Evolutionary conservation across 2,888 invertebrate species (phyloP).

Genomic region (Trimorus sp.): DNA sequence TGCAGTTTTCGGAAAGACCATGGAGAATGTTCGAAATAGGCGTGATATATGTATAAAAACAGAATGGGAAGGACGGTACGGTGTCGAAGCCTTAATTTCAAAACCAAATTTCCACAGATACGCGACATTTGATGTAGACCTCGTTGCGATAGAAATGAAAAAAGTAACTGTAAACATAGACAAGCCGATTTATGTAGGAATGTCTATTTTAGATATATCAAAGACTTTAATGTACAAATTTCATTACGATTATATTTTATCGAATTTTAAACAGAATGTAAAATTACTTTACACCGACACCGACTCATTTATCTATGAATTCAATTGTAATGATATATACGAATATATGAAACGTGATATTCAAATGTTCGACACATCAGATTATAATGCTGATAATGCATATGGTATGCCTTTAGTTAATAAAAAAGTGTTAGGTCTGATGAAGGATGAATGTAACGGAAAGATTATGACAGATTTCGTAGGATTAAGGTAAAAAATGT

Average conservation of each 20-base stretch:
- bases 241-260: constrained; percentile 17
- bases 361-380: constrained; percentile 74
- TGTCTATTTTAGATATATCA: constrained; percentile 17
- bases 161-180: constrained; percentile 66
- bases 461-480: no score
- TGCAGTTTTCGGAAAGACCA: constrained; percentile 15
- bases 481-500: no score
- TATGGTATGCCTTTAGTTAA: no score
- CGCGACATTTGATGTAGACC: constrained; percentile 2
- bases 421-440: no score
- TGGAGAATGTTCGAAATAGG: constrained; percentile 3
- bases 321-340: constrained; percentile 29
- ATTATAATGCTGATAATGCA: no score
- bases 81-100: constrained; percentile 1
- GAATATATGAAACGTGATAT: constrained; percentile 65
- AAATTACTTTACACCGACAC: constrained; percentile 4
- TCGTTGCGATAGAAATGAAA: constrained; percentile 10
- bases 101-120: constrained; percentile 14
- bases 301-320: no score
- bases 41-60: not conserved
- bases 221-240: constrained; percentile 16
- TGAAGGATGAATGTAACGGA: no score
- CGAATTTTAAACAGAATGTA: constrained; percentile 2
- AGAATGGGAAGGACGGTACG: not conserved
- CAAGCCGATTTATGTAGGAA: constrained; percentile 21